Base-by-base conservation (phyloP, 1,140 invertebrate genomes). In the Cephus cinctus region DNA sequence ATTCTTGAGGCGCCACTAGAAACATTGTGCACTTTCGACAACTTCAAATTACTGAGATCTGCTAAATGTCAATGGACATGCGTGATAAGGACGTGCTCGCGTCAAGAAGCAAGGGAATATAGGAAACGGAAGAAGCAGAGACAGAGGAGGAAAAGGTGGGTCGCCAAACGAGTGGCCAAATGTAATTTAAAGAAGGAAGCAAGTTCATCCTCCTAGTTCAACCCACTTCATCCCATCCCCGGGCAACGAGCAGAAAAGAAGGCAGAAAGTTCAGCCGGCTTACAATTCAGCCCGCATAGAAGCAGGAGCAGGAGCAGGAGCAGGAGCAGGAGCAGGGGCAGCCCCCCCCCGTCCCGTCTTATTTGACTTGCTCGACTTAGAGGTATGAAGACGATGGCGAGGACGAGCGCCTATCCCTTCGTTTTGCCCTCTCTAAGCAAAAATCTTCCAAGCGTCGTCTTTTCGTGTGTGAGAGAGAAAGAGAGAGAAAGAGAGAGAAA, bases 151-250 rank as follows among this genome's bases (percentile, higher is more conserved):
- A 50, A 41, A 39, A 18, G 38, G 38, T 48, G 56, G 43, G 58
- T 59, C 53, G 49, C 54, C 54, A 63, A 63, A 61, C 64, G 62
- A 69, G 67, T 68, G 64, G 65, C 66, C 68, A 67, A 69, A 71
- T 67, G 64, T 68, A 69, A 69, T 71, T 68, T 69, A 68, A 71
- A 69, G 62, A 68, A 68, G 62, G 52, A 67, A 58, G 53, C 54
- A 65, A 67, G 45, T 67, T 60, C 46, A 56, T 59, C 35, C 44
- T 31, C 15, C 31, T 43, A 41, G 12, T 39, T 57, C 50, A 41
- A 44, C 45, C 48, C 43, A 47, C 47, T 56, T 50, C 20, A 30
- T 43, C 25, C 40, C 32, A 21, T 25, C 36, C 35, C 42, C 52
- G 34, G 44, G 45, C 56, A 61, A 58, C 56, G 56, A 61, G 38